Evolutionary conservation across 2,113 vertebrate genomes (phyloP), one percentile per base, ranked within the genome.

Genomic region (Craseonycteris thonglongyai): DNA sequence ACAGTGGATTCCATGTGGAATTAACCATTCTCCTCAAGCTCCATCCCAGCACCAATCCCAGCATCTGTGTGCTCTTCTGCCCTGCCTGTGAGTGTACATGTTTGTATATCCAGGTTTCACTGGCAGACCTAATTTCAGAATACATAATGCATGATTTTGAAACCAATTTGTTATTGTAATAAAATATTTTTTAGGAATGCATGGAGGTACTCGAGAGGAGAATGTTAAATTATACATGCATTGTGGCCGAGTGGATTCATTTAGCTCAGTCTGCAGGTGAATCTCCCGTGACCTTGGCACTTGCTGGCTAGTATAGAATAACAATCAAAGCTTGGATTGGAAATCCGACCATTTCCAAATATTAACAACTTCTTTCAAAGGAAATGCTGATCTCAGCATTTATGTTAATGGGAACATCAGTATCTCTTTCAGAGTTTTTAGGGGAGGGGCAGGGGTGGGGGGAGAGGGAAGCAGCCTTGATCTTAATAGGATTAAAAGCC

Each of bases 161-260:
- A 98, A 98, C 98, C 98, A 98, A 98, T 99, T 98, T 99, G 98
- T 98, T 98, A 98, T 98, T 98, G 98, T 98, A 98, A 98, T 98
- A 98, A 98, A 98, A 98, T 98, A 98, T 99, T 98, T 98, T 98
- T 98, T 98, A 97, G 98, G 98, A 97, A 98, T 98, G 98, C 98
- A 97, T 95, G 97, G 98, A 98, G 97, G 97, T 98, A 92, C 97
- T 97, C 84, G 96, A 98, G 98, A 98, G 97, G 98, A 98, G 98
- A 96, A 98, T 98, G 98, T 98, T 98, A 98, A 98, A 98, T 99
- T 98, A 98, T 99, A 98, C 98, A 98, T 98, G 98, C 97, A 97
- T 98, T 98, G 98, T 98, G 98, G 98, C 97, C 97, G 80, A 97
- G 98, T 96, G 98, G 98, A 97, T 98, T 98, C 98, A 98, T 98